Conservation (phyloP, 37 sponge, comb jelly and placozoan species). For the Theonella swinhoei region DNA sequence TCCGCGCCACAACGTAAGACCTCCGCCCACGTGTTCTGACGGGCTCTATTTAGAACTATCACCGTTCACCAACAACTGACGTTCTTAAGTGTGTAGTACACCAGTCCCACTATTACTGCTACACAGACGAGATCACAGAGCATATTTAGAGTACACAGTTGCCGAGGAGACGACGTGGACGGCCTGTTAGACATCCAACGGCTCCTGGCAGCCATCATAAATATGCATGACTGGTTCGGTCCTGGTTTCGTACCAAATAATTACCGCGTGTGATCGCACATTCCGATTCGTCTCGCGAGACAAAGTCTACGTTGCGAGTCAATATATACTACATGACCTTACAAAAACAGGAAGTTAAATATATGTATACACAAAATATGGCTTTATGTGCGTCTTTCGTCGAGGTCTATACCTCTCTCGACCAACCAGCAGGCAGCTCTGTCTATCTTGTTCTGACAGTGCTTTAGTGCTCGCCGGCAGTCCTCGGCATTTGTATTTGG, state of each 20-base stretch:
- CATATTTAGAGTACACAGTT: slow-evolving; percentile 16
- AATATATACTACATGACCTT: too few relatives aligned
- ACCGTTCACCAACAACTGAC: background rate
- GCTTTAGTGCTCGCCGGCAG: slow-evolving; percentile 62
- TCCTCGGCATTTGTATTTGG: slow-evolving; percentile 22
- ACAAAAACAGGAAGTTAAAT: too few relatives aligned
- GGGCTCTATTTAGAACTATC: background rate
- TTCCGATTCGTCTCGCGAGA: background rate
- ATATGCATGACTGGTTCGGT: background rate
- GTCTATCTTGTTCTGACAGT: slow-evolving; percentile 64
- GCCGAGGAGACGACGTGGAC: background rate
- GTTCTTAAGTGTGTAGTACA: background rate
- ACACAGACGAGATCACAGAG: slow-evolving; percentile 36
- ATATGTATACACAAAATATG: background rate
- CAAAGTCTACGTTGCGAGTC: background rate
- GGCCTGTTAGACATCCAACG: too few relatives aligned
- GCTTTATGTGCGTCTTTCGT: background rate
- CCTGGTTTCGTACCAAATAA: background rate
- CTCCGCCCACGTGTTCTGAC: background rate
- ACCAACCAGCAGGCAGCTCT: slow-evolving; percentile 76
- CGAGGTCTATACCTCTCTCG: slow-evolving; percentile 27
- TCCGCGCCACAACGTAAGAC: too few relatives aligned
- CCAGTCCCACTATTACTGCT: background rate
- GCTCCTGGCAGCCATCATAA: too few relatives aligned
- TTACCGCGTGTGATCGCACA: background rate